Evolutionary conservation across 2,113 vertebrate genomes (phyloP), one percentile per base, ranked within the genome.

Genomic region (Heterotis niloticus): DNA sequence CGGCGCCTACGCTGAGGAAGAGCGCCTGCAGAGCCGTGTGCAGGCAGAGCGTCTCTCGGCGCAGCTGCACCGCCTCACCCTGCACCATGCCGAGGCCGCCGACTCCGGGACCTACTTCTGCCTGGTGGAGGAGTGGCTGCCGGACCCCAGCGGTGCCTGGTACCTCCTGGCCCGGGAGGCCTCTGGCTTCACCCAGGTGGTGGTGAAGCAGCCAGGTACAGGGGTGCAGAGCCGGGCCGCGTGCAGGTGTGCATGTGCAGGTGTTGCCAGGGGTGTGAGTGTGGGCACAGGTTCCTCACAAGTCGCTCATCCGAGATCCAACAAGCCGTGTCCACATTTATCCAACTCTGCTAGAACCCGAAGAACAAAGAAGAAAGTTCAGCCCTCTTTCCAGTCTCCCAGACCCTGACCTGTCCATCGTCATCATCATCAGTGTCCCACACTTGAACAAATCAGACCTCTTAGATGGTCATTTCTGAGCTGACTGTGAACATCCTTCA

Each of bases 21-120:
- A 97, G 78, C 89, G 94, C 14, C 92, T 99, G 74, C 86, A 94
- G 0, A 89, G 94, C n/a, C 88, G 96, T 9, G 93, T 98, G 66
- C 97, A 96, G 89, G 94, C 96, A 0, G 96, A 98, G 89, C 90
- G 95, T 84, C 92, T 94, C 0, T 94, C 94, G 0, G 92, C 94
- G 0, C 94, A 94, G 0, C 93, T 96, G 60, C 98, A 97, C 72
- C 95, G 93, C 82, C 94, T 98, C 78, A 98, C 96, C 0, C 91
- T 98, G 77, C 95, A 96, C 88, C 91, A 93, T n/a, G 95, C 96
- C 0, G 95, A 96, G 85, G 91, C 91, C 83, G 92, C 93, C 0
- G 97, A 98, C 86, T 97, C 95, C 0, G 97, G 96, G 78, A 95
- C 94, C 65, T 98, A 99, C 90, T 98, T 98, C 88, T 98, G 97